phyloP scores from a whole-genome alignment of 2,888 invertebrate species.

The Zaprionus lineosus region DNA sequence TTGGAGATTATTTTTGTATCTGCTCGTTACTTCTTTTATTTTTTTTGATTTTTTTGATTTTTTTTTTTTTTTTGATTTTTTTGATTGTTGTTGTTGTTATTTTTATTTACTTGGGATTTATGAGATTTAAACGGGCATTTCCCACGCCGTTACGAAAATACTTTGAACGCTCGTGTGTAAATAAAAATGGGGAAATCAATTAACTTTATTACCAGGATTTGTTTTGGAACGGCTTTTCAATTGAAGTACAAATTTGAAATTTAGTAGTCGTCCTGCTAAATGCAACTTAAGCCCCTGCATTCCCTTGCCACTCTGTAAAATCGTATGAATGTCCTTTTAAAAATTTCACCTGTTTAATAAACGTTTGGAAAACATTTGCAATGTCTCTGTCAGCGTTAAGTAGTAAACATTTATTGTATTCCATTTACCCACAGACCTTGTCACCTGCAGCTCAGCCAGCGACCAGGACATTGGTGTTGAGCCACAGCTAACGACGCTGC shows the following conservation, averaged over 20 bases:
- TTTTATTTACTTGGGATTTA: conserved; percentile 36
- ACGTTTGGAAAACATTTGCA: conserved; percentile 6
- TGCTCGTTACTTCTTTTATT: too few species aligned
- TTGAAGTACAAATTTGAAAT: too few species aligned
- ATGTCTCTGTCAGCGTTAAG: conserved; percentile 31
- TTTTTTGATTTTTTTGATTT: too few species aligned
- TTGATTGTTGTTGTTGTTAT: too few species aligned
- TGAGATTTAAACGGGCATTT: not conserved
- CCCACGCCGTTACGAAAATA: not conserved
- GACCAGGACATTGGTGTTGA: conserved; percentile 14
- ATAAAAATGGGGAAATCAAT: not conserved
- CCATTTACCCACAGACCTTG: conserved; percentile 53
- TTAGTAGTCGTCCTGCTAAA: too few species aligned
- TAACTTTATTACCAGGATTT: not conserved
- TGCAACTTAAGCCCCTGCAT: too few species aligned
- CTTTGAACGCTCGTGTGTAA: not conserved
- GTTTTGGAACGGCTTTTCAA: not conserved
- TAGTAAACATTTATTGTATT: conserved; percentile 27
- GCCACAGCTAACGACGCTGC: conserved; percentile 50
- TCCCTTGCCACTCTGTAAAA: too few species aligned
- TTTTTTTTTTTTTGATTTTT: too few species aligned
- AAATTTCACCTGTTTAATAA: too few species aligned
- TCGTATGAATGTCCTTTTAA: too few species aligned
- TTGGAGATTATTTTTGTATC: conserved; percentile 7
- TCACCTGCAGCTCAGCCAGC: conserved; percentile 60